Evolutionary conservation across 2,113 vertebrate species (phyloP).

Genomic region (Anas platyrhynchos): DNA sequence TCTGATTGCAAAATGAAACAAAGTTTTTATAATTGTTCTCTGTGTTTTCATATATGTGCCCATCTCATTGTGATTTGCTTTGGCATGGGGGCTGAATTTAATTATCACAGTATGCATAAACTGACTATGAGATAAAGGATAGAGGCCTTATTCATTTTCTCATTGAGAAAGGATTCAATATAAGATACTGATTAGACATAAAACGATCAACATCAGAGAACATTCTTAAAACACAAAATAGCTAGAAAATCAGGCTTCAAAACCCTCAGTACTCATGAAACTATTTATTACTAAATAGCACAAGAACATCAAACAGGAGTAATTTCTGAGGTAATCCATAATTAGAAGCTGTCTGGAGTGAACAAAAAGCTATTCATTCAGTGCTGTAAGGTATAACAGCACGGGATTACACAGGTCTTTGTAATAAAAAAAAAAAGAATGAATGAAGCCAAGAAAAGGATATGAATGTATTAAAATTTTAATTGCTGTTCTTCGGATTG

Average conservation of each 20-base stretch:
- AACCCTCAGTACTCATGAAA: not conserved
- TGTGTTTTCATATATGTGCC: not conserved
- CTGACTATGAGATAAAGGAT: not conserved
- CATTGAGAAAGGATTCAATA: not conserved
- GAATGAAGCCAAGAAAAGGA: slow-evolving; percentile 80
- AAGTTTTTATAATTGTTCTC: not conserved
- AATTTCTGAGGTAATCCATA: not conserved
- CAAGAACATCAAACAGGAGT: not conserved
- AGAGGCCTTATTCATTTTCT: not conserved
- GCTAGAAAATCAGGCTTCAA: not conserved
- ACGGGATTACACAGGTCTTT: rapidly evolving
- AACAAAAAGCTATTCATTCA: not conserved
- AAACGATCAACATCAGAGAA: not conserved
- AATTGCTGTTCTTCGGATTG: slow-evolving; percentile 88
- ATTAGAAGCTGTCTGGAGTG: not conserved
- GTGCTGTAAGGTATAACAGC: not conserved
- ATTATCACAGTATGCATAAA: not conserved
- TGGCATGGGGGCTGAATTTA: not conserved
- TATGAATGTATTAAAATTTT: slow-evolving; percentile 95
- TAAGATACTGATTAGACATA: not conserved
- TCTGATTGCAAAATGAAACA: not conserved
- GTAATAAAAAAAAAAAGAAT: not conserved
- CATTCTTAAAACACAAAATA: not conserved
- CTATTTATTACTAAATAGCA: not conserved
- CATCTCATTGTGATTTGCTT: not conserved